These are phyloP conservation scores for Leucophenga varia DNA, from an alignment of 1,140 invertebrate genomes.

Conservation along the genomic window DNA sequence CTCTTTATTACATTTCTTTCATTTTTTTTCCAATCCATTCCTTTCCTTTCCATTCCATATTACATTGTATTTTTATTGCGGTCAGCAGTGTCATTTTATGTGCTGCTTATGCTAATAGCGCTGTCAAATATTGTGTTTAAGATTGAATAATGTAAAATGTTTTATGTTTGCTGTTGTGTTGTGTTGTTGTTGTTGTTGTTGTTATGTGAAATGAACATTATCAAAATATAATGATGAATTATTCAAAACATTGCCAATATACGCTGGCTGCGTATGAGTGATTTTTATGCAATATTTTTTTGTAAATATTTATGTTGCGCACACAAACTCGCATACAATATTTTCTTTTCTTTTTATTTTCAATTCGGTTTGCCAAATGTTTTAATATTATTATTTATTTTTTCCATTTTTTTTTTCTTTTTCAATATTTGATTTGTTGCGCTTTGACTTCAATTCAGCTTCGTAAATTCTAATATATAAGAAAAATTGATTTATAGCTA, in stretches of 20 bases:
- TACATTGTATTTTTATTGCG: no score
- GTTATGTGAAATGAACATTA: constrained; percentile 6
- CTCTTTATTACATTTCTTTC: no score
- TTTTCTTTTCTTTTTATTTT: no score
- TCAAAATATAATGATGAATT: constrained; percentile 30
- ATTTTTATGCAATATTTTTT: constrained; percentile 16
- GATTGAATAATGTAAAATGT: constrained; percentile 7
- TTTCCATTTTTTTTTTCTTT: no score
- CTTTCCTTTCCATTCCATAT: no score
- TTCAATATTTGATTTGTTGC: no score
- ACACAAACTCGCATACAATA: constrained; percentile 5
- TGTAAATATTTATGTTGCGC: not conserved
- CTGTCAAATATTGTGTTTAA: constrained; percentile 1
- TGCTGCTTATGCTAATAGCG: constrained; percentile 35
- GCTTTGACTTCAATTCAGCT: no score
- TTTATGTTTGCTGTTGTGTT: not conserved
- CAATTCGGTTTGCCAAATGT: no score
- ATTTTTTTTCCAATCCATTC: no score
- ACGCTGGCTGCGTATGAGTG: constrained; percentile 31
- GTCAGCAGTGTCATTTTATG: constrained; percentile 18
- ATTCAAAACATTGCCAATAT: constrained; percentile 34
- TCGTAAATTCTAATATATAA: no score
- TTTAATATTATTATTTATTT: no score
- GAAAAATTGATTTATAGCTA: no score
- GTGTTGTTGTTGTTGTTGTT: not conserved